Conservation (phyloP, 2,797 vertebrate species). For the Hyperoplus immaculatus region DNA sequence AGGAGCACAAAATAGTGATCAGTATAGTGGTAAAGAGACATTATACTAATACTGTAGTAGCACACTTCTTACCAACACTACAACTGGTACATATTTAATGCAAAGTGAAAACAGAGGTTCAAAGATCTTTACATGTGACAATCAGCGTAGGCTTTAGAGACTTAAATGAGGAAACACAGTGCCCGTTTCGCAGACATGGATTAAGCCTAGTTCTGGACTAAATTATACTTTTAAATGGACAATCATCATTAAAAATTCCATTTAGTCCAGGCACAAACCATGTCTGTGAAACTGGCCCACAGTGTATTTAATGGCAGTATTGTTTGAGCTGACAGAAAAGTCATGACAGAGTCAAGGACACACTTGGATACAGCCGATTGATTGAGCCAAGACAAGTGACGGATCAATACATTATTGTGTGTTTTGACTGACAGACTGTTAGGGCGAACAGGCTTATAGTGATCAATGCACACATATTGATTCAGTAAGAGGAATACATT, state of each 20-base stretch:
- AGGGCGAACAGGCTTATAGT: constrained; percentile 11
- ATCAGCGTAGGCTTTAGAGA: not conserved
- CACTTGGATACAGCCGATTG: constrained; percentile 1
- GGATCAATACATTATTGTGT: constrained; percentile 31
- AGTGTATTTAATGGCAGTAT: not conserved
- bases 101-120: not conserved
- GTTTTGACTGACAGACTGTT: not conserved
- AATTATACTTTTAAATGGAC: no score
- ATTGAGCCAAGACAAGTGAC: not conserved
- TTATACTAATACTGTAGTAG: no score
- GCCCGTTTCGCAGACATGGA: no score
- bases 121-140: not conserved
- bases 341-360: not conserved
- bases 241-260: no score
- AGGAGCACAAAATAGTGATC: not conserved
- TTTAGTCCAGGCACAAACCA: no score
- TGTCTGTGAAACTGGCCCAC: no score
- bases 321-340: constrained; percentile 3
- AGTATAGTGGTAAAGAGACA: not conserved
- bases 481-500: constrained; percentile 24
- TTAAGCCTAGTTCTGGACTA: no score
- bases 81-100: not conserved
- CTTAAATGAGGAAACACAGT: not conserved
- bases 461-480: constrained; percentile 38
- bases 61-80: not conserved